phyloP scores from a whole-genome alignment of 2,113 vertebrate species.

The Erinaceus europaeus region DNA sequence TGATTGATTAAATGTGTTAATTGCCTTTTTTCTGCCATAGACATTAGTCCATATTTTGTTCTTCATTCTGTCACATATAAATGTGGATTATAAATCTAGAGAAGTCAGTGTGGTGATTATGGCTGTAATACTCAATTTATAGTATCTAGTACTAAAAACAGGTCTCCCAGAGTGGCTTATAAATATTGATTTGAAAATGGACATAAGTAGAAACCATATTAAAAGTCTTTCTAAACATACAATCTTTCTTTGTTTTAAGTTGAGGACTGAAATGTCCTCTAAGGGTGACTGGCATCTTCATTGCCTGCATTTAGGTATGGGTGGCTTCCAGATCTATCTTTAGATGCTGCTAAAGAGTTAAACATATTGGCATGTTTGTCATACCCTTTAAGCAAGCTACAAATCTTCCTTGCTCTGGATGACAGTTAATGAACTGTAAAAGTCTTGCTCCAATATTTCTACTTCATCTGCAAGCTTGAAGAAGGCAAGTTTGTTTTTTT shows the following conservation, averaged over 20 bases:
- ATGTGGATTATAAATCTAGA: constrained; percentile 29
- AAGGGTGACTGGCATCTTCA: neutral
- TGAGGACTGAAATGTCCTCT: neutral
- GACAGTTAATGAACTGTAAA: constrained; percentile 72
- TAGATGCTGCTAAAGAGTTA: constrained; percentile 60
- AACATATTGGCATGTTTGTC: constrained; percentile 46
- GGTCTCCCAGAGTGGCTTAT: constrained; percentile 26
- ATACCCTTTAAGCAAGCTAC: constrained; percentile 56
- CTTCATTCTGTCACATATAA: neutral
- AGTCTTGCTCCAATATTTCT: constrained; percentile 69
- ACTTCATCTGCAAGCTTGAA: constrained; percentile 56
- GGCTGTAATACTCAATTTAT: constrained; percentile 15
- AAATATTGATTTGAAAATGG: constrained; percentile 37
- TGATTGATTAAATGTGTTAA: neutral
- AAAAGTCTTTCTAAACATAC: neutral
- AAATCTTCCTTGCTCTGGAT: constrained; percentile 70
- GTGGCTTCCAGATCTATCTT: neutral
- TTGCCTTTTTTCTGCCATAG: neutral
- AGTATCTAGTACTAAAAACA: constrained; percentile 18
- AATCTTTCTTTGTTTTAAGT: neutral
- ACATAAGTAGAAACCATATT: constrained; percentile 28
- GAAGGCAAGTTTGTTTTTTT: constrained; percentile 69
- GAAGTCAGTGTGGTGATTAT: neutral
- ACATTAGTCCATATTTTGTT: neutral
- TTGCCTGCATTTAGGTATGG: neutral